Percentiles rank a stretch among this genome's conserved stretches.
phyloP scores from a whole-genome alignment of 2,113 vertebrate species.

The Dermatemys mawii region DNA sequence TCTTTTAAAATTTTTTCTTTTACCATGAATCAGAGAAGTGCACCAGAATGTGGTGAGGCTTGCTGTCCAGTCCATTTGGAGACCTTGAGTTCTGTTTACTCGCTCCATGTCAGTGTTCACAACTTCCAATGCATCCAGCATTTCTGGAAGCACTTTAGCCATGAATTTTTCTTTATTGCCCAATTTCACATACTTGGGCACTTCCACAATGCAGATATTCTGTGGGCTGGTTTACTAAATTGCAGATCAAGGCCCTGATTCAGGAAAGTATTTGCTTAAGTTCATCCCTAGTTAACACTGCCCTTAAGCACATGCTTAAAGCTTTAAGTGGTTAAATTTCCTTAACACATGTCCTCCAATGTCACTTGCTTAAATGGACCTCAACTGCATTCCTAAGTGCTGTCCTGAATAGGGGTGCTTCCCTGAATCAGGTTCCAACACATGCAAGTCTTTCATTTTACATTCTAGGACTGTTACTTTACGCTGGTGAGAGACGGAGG shows the following conservation, averaged over 20 bases:
- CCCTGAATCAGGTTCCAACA: background rate
- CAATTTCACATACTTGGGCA: constrained; percentile 13
- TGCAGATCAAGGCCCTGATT: background rate
- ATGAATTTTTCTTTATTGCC: background rate
- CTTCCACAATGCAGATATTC: background rate
- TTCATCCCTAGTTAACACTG: background rate
- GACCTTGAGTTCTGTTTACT: background rate
- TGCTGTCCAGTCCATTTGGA: background rate
- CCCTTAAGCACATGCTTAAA: background rate
- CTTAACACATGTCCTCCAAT: background rate
- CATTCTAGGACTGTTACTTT: background rate
- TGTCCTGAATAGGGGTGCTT: background rate
- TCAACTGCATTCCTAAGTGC: background rate
- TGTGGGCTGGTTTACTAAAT: constrained; percentile 12
- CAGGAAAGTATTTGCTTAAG: background rate
- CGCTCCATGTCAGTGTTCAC: background rate
- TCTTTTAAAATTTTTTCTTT: background rate
- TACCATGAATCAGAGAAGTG: background rate
- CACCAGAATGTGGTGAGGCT: background rate
- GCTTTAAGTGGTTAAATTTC: background rate
- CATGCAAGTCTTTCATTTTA: background rate
- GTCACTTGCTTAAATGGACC: background rate
- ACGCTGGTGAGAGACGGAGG: background rate
- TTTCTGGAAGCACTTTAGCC: constrained; percentile 22
- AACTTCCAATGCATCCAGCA: background rate